Conservation (phyloP, 1,140 invertebrate genomes). For the Stegodyphus mimosarum region DNA sequence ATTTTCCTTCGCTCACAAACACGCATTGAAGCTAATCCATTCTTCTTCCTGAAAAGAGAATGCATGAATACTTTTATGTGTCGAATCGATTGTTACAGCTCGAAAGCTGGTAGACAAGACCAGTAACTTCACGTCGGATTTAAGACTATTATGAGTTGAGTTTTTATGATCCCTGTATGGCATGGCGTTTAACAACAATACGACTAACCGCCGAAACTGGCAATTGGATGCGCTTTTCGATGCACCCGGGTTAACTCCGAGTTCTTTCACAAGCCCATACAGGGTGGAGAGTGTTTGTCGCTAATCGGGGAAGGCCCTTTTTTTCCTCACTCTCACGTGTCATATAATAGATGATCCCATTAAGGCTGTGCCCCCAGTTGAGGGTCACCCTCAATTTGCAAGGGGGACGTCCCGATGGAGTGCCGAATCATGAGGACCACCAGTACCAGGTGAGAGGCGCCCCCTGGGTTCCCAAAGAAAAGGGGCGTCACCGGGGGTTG, state of each 20-base stretch:
- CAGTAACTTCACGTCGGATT: constrained; percentile 52
- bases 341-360: constrained; percentile 56
- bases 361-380: constrained; percentile 6
- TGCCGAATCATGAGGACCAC: constrained; percentile 42
- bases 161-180: constrained; percentile 55
- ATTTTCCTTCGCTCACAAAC: constrained; percentile 28
- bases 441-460: constrained; percentile 47
- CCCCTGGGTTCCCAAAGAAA: constrained; percentile 49
- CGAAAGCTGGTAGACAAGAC: constrained; percentile 56
- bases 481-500: constrained; percentile 32
- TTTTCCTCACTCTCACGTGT: constrained; percentile 38
- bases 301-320: constrained; percentile 46
- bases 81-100: constrained; percentile 55
- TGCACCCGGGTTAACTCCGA: neutral
- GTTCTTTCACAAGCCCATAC: constrained; percentile 11
- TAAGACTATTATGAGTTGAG: constrained; percentile 52
- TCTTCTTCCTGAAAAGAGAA: constrained; percentile 36
- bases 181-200: constrained; percentile 58
- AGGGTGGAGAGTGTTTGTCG: constrained; percentile 43
- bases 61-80: constrained; percentile 42
- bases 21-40: constrained; percentile 40
- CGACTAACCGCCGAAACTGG: constrained; percentile 48
- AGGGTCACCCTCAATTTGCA: constrained; percentile 59
- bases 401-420: constrained; percentile 54
- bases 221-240: constrained; percentile 55